These are phyloP conservation scores for Colossoma macropomum DNA, from an alignment of 2,113 vertebrate genomes.

Conservation along the genomic window DNA sequence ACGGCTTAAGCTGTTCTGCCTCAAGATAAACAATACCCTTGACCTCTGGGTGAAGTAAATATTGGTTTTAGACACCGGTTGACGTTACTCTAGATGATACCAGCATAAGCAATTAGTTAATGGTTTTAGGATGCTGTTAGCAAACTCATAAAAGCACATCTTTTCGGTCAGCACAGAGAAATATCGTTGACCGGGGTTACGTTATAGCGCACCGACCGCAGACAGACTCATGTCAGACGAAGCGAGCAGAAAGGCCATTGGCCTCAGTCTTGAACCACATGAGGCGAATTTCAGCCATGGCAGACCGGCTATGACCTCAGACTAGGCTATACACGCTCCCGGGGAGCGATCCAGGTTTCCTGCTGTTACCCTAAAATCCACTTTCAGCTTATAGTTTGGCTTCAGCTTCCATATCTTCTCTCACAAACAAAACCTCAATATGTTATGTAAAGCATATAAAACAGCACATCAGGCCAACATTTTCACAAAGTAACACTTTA, in stretches of 20 bases:
- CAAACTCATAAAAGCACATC: background rate
- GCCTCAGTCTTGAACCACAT: background rate
- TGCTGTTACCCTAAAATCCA: conserved; percentile 43
- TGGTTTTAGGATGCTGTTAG: background rate
- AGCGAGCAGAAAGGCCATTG: background rate
- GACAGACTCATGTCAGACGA: background rate
- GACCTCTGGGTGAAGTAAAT: conserved; percentile 16
- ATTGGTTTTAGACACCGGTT: conserved; percentile 1
- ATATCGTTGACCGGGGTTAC: background rate
- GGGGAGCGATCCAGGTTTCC: background rate
- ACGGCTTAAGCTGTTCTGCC: background rate
- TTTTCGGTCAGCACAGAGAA: background rate
- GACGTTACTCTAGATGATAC: background rate
- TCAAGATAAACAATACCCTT: conserved; percentile 45
- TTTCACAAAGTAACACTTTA: background rate
- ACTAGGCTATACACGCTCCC: background rate
- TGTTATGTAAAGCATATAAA: conserved; percentile 51
- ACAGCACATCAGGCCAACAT: background rate
- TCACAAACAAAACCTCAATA: conserved; percentile 42
- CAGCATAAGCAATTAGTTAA: background rate
- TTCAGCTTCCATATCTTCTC: conserved; percentile 41
- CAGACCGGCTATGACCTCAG: background rate
- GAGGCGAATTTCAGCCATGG: background rate
- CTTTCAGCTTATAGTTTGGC: conserved; percentile 58
- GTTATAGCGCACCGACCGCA: no score